Evolutionary conservation across 2,888 invertebrate genomes (phyloP).

Genomic region (Spisula subtruncata): DNA sequence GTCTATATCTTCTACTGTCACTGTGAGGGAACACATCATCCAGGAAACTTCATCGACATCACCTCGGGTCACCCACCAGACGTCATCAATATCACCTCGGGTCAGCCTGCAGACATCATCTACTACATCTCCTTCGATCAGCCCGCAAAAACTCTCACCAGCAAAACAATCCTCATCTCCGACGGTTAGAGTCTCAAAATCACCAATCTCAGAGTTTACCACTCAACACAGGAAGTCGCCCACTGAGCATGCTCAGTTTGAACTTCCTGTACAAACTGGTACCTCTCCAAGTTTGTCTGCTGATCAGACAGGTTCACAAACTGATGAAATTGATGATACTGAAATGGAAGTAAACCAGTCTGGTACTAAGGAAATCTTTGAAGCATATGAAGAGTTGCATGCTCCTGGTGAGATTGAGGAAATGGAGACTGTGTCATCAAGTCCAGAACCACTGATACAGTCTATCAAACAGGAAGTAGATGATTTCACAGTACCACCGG

Average conservation of each 20-base stretch:
- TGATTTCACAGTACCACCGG: conserved; percentile 45
- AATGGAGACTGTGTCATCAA: conserved; percentile 43
- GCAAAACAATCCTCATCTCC: conserved; percentile 28
- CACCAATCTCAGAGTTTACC: conserved; percentile 49
- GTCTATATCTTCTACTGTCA: conserved; percentile 54
- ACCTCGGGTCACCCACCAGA: background rate
- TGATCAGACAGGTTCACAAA: conserved; percentile 38
- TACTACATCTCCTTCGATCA: conserved; percentile 19
- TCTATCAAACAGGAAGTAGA: conserved; percentile 59
- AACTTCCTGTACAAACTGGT: conserved; percentile 42
- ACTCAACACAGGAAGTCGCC: conserved; percentile 20
- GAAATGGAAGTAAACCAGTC: conserved; percentile 57
- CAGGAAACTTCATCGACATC: conserved; percentile 25
- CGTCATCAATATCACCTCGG: conserved; percentile 25
- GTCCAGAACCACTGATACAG: conserved; percentile 29
- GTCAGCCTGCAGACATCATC: conserved; percentile 25
- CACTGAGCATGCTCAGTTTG: conserved; percentile 41
- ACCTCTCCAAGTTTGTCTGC: background rate
- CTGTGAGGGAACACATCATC: conserved; percentile 38
- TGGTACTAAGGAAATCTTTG: conserved; percentile 41
- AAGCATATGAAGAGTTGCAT: conserved; percentile 49
- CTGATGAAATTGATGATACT: conserved; percentile 47
- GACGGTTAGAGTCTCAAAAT: conserved; percentile 54
- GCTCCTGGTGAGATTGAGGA: conserved; percentile 43
- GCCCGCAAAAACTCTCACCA: conserved; percentile 36